Base-by-base conservation (phyloP, 2,888 invertebrate genomes). In the Conops quadrifasciatus region DNA sequence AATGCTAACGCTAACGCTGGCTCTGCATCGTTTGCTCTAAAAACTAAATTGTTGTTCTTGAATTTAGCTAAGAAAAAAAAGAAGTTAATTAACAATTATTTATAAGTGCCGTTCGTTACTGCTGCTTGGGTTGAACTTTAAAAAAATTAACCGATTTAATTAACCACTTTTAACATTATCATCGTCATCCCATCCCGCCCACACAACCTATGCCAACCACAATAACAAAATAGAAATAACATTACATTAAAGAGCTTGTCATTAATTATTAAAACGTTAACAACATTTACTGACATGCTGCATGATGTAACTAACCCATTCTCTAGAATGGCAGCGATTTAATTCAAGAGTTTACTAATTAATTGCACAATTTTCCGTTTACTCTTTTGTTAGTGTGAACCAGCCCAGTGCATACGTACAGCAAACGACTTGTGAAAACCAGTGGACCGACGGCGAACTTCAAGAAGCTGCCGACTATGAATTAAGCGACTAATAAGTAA, bases 391-490 rank as follows among this genome's bases (percentile, higher is more conserved):
- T 26, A 51, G 26, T 49, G 16, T 36, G 51, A 43, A 56, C 45
- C 58, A 56, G 56, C 16, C 58, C 2, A 43, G 13, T 45, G 24
- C 56, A 36, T 58, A 68, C 62, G 60, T 49, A 19, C 49, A 36
- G 30, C 43, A 51, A 62, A 62, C 60, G 19, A 62, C 62, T 19
- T 49, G 49, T 36, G 60, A 60, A 47, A 36, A 51, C 45, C 68
- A 68, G 21, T 68, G 68, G 68, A 24, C 43, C 36, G 68, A 28
- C 16, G 19, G 53, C 7, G 68, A 68, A 62, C 19, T 36, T 51
- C 51, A 26, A 58, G 60, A 68, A 51, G 45, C 56, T 30, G 68
- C 24, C 9, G 68, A 21, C 9, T 60, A 60, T 15, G 68, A 56
- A 24, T 47, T 47, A 7, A 58, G 56, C 15, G 58, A 58, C 11